Conservation (phyloP, 2,113 vertebrate genomes). For the Thamnophis sirtalis region DNA sequence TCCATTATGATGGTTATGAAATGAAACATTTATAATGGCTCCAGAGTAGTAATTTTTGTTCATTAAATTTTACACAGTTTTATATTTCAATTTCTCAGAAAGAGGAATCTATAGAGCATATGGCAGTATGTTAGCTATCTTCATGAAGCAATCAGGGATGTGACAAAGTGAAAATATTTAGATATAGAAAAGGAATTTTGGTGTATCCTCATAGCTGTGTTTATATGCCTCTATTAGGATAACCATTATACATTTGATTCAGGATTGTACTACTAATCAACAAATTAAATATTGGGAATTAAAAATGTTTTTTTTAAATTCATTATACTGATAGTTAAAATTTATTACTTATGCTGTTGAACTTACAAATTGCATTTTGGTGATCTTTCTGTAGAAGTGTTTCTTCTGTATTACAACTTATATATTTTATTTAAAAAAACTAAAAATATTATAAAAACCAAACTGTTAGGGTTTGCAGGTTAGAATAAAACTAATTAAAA, state of each 20-base stretch:
- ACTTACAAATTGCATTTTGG: slow-evolving; percentile 39
- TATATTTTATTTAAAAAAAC: slow-evolving; percentile 34
- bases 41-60: not conserved
- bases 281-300: not conserved
- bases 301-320: not conserved
- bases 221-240: not conserved
- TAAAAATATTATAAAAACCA: not conserved
- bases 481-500: slow-evolving; percentile 45
- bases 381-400: slow-evolving; percentile 41
- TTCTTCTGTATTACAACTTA: slow-evolving; percentile 13
- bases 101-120: not conserved
- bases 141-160: not conserved
- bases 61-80: not conserved
- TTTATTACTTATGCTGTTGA: slow-evolving; percentile 19
- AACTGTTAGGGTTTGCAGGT: slow-evolving; percentile 28
- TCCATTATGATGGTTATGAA: not conserved
- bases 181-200: not conserved
- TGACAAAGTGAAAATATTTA: not conserved
- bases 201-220: not conserved
- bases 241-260: not conserved
- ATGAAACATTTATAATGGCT: not conserved
- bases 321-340: not conserved
- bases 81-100: not conserved
- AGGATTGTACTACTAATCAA: not conserved
- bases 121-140: not conserved